Base-by-base conservation (phyloP, 2,888 invertebrate genomes). In the Xanthorhoe designata region DNA sequence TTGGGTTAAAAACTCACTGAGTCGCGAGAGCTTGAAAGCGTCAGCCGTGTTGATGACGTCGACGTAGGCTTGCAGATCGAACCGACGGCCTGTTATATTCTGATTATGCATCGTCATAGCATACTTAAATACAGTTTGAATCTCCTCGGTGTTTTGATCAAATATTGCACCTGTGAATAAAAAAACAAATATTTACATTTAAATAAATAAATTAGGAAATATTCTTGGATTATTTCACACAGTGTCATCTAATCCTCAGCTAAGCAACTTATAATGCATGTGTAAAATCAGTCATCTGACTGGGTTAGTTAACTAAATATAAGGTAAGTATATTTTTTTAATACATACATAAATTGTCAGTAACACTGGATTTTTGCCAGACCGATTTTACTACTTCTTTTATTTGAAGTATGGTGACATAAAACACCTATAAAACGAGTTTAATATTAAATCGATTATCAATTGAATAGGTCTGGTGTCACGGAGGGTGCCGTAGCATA, bases 1-100 rank as follows among this genome's bases (percentile, higher is more conserved):
- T 15, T n/a, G n/a, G 17, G 15, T 52, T 13, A 51, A 70, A 64
- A 83, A 97, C 98, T 96, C 92, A 98, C 98, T 97, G 74, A 98
- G 94, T 80, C 98, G 95, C 52, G 98, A 98, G 68, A 98, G 94
- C 87, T 98, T 98, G 94, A 98, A 98, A 69, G 98, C 98, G 87
- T 98, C 98, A 19, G 98, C 98, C 10, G 98, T 98, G 87, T 98
- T 97, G 88, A 98, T 98, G 81, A 98, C 97, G 85, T 98, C 98
- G 55, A 98, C 97, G 82, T 96, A 98, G 8, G 97, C 97, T 86
- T 97, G 97, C 60, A 98, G 94, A 85, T 98, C 98, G 83, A 98
- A 96, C 51, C 97, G 94, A 61, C 95, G 95, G 68, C 96, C 96
- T 70, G 97, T 95, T 50, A 91, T 86, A 83, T 98, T 98, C 84